Percentiles rank a stretch among this genome's conserved stretches.
phyloP scores from a whole-genome alignment of 1,140 invertebrate species.

The Macrobrachium nipponense region DNA sequence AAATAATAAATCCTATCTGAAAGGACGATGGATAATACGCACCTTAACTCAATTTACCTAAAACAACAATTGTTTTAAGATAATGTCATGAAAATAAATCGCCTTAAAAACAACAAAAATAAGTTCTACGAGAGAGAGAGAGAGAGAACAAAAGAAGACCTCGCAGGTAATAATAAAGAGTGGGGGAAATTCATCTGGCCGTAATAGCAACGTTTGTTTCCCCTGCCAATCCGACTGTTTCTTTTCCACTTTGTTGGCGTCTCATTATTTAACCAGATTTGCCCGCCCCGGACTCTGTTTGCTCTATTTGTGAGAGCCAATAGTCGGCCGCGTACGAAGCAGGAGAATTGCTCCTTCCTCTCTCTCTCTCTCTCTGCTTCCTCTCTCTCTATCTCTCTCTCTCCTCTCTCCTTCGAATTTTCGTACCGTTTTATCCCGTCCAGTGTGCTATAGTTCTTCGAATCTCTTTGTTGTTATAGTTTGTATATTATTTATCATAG shows the following conservation, averaged over 20 bases:
- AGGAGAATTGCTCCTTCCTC: neutral
- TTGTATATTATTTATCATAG: no score
- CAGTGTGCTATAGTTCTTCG: neutral
- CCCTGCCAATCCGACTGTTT: conserved; percentile 53
- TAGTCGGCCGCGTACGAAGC: conserved; percentile 46
- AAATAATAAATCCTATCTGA: no score
- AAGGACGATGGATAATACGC: no score
- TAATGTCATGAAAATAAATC: no score
- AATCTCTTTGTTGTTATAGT: no score
- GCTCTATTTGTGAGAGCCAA: conserved; percentile 58
- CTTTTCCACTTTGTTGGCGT: conserved; percentile 55
- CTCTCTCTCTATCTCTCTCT: no score
- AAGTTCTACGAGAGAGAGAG: neutral
- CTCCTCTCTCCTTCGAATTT: no score
- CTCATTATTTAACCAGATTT: conserved; percentile 59
- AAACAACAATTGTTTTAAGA: no score
- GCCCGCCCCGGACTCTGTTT: conserved; percentile 50
- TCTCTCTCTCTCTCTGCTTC: no score
- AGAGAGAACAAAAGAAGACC: neutral
- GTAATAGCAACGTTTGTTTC: conserved; percentile 35
- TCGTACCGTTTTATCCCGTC: no score
- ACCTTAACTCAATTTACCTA: no score
- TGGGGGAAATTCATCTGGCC: conserved; percentile 17
- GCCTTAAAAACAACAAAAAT: no score
- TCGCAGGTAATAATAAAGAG: neutral